phyloP scores from a whole-genome alignment of 35 echinoderm and acorn worm genomes.

The Ophiothrix spiculata region DNA sequence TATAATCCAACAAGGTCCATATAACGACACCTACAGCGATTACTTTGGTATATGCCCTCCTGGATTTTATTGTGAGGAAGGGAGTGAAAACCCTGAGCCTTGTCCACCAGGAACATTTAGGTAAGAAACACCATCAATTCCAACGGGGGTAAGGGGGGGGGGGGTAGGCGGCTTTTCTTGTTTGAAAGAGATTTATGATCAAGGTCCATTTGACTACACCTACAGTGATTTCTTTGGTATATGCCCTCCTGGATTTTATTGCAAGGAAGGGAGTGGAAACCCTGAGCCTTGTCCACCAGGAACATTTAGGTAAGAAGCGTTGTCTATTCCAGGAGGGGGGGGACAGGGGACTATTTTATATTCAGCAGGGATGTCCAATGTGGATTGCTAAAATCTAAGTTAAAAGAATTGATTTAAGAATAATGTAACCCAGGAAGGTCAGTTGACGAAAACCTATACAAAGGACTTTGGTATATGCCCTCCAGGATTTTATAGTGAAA shows the following conservation, averaged over 20 bases:
- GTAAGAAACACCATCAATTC: no score
- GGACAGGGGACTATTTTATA: no score
- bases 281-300: constrained; percentile 76
- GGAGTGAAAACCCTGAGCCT: constrained; percentile 56
- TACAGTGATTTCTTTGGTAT: constrained; percentile 67
- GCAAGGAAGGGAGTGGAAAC: constrained; percentile 63
- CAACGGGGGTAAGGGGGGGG: no score
- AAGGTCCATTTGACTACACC: constrained; percentile 78
- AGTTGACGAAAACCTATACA: constrained; percentile 77
- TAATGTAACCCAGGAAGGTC: constrained; percentile 60
- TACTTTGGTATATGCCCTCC: constrained; percentile 74
- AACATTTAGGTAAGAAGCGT: constrained; percentile 55
- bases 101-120: constrained; percentile 84
- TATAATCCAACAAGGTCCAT: constrained; percentile 70
- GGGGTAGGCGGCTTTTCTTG: no score
- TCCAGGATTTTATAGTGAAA: constrained; percentile 67
- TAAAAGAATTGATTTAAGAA: constrained; percentile 74
- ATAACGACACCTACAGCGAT: constrained; percentile 71
- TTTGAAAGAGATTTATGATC: no score
- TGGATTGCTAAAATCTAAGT: no score
- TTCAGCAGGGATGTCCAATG: no score
- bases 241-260: constrained; percentile 77
- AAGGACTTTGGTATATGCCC: constrained; percentile 80
- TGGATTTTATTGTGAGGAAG: constrained; percentile 86
- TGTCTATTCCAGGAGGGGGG: no score